phyloP scores from a whole-genome alignment of 2,888 invertebrate species.

The Noctua pronuba region DNA sequence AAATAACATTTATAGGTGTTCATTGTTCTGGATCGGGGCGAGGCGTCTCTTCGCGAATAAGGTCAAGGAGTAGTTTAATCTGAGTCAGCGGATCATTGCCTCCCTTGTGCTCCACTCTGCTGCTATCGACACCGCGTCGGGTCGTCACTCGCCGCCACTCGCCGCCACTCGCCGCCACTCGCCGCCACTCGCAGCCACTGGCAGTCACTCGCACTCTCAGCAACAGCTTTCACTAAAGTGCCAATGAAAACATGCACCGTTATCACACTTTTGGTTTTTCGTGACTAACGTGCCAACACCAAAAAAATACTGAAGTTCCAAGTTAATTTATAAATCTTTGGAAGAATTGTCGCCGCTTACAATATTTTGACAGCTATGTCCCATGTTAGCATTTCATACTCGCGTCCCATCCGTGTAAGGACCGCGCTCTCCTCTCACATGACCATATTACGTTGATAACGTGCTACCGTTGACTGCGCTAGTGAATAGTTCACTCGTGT shows the following conservation, averaged over 20 bases:
- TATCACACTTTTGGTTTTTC: not conserved
- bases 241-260: not conserved
- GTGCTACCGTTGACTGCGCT: no score
- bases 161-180: not conserved
- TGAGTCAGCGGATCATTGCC: slow-evolving; percentile 6
- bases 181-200: not conserved
- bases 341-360: no score
- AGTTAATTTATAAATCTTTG: no score
- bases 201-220: not conserved
- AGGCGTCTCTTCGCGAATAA: slow-evolving; percentile 11
- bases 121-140: not conserved
- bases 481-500: no score
- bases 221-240: not conserved
- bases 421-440: no score
- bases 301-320: no score
- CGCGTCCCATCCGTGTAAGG: no score
- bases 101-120: not conserved
- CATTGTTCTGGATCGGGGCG: slow-evolving; percentile 19
- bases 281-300: no score
- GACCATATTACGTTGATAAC: no score
- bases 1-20: slow-evolving; percentile 33
- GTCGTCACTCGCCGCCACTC: not conserved
- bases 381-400: no score
- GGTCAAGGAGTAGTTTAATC: slow-evolving; percentile 27
- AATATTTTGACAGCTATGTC: no score